phyloP scores from a whole-genome alignment of 2,113 vertebrate genomes.

The Larimichthys polyactis region DNA sequence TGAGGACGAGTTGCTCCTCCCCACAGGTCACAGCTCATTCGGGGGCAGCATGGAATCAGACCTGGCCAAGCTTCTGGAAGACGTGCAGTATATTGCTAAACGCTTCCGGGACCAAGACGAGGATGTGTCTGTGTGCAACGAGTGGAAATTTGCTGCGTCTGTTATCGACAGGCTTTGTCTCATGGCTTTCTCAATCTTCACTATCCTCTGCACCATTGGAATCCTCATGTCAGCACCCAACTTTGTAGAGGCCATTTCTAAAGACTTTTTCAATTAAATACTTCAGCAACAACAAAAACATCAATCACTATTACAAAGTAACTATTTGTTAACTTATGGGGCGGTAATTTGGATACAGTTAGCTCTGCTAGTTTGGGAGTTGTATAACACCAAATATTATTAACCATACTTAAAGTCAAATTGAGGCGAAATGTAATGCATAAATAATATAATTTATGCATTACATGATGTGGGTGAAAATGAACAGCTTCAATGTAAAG shows the following conservation, averaged over 20 bases:
- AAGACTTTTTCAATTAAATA: slow-evolving; percentile 91
- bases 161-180: slow-evolving; percentile 97
- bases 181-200: slow-evolving; percentile 94
- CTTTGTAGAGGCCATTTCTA: slow-evolving; percentile 93
- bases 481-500: not conserved
- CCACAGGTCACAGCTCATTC: slow-evolving; percentile 75
- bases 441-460: not conserved
- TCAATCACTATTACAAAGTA: not conserved
- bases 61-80: slow-evolving; percentile 92
- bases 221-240: slow-evolving; percentile 98
- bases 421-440: not conserved
- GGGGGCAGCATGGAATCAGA: slow-evolving; percentile 84
- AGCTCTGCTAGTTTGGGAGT: not conserved
- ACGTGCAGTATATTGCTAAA: slow-evolving; percentile 92
- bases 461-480: not conserved
- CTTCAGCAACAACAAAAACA: not conserved
- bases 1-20: slow-evolving; percentile 89
- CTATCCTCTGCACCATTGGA: slow-evolving; percentile 94
- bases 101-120: slow-evolving; percentile 93
- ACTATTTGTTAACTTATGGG: slow-evolving; percentile 2
- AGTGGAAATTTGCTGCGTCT: slow-evolving; percentile 96
- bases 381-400: not conserved
- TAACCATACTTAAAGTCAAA: slow-evolving; percentile 1
- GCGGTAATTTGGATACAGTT: not conserved
- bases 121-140: slow-evolving; percentile 87